Evolutionary conservation across 2,797 vertebrate genomes (phyloP), one percentile per base, ranked within the genome.

Genomic region (Diplodus puntazzo): DNA sequence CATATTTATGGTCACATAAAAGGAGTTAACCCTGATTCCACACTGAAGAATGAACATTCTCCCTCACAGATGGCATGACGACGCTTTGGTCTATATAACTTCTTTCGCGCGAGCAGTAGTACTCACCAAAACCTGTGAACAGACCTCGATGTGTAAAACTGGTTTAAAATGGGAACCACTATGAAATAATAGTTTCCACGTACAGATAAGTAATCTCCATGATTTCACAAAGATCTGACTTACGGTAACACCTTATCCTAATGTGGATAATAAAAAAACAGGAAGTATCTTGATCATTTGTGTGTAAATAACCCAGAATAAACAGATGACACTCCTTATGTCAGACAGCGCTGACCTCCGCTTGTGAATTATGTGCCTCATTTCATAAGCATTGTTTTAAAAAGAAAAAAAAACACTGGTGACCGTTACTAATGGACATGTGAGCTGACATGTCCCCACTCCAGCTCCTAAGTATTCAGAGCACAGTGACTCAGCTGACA

Each of bases 381-480:
- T 71, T 65, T 62, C 53, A 75, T 76, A 42, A 39, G 53, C 59
- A 45, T 42, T 62, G 16, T 52, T 23, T 23, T 21, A 1, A 30
- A 30, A 30, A 30, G 30, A 34, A 21, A 54, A 54, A 17, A 58
- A 49, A 49, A 9, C 34, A 48, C 77, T 54, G 45, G 68, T 59
- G 60, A 74, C 60, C 7, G 5, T 65, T 53, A 61, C 46, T 70
- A 73, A 78, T 21, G 62, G 75, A 90, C 73, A 69, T 63, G 73
- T 74, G 78, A 87, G 74, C 63, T 80, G 79, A 77, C 77, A 23
- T 52, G 65, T 74, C 87, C 63, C 54, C 69, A 71, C 61, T 66
- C 46, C 73, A 86, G 71, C 83, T 80, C 21, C 52, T 89, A 77
- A 84, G 85, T 81, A 91, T 92, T 92, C 90, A 71, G 75, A 86